phyloP scores from a whole-genome alignment of 2,888 invertebrate genomes.

The Agrotis ipsilon region DNA sequence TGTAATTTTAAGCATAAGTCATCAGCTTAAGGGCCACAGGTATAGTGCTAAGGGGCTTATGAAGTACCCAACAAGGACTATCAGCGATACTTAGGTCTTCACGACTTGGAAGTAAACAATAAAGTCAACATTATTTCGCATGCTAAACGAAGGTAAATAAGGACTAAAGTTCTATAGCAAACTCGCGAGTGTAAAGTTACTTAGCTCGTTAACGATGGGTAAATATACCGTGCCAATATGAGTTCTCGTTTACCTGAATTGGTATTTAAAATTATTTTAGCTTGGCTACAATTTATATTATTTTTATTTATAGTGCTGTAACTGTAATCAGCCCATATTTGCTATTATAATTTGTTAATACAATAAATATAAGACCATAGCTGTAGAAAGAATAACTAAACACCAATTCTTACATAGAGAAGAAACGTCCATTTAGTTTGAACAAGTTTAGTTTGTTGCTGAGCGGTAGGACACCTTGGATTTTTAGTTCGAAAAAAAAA shows the following conservation, averaged over 20 bases:
- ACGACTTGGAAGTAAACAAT: not conserved
- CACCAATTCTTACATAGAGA: too few species aligned
- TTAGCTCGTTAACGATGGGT: slow-evolving; percentile 25
- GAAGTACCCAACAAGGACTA: slow-evolving; percentile 3
- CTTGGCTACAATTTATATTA: not conserved
- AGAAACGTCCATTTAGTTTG: too few species aligned
- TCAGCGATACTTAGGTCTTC: slow-evolving; percentile 8
- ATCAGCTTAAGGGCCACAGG: not conserved
- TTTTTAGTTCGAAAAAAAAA: too few species aligned
- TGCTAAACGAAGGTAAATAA: slow-evolving; percentile 32
- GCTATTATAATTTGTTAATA: too few species aligned
- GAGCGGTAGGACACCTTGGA: too few species aligned
- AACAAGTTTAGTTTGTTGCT: too few species aligned
- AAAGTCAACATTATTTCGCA: slow-evolving; percentile 22
- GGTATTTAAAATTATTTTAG: not conserved
- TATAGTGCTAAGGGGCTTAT: not conserved
- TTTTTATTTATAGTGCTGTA: too few species aligned
- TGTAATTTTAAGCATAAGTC: not conserved
- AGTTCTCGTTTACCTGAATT: slow-evolving; percentile 5
- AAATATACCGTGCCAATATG: slow-evolving; percentile 36
- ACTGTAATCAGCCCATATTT: not conserved
- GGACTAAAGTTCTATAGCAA: slow-evolving; percentile 4
- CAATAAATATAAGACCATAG: too few species aligned
- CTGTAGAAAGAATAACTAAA: not conserved
- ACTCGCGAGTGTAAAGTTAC: slow-evolving; percentile 9